Evolutionary conservation across 2,888 invertebrate genomes (phyloP), one percentile per base, ranked within the genome.

Genomic region (Nomada ruficornis): DNA sequence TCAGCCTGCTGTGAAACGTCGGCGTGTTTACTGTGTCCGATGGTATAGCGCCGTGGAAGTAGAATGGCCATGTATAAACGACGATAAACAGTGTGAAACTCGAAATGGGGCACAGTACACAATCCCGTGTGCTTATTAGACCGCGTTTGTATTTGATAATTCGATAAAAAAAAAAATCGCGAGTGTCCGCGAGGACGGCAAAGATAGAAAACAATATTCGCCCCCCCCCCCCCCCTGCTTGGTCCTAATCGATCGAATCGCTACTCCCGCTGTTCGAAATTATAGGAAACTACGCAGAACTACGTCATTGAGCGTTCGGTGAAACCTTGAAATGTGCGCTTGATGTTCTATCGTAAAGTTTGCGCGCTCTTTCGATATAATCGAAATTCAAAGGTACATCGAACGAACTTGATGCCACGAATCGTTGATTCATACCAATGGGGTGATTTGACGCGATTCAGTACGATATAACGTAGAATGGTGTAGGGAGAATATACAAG

Each of bases 231-330:
- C 26, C 26, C 26, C 2, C 11, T 71, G 64, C 11, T 50, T 52
- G 47, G 29, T 50, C 36, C 70, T 64, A 75, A 85, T 87, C 86
- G 80, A 86, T 85, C 72, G 83, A 85, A 87, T 81, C 85, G 72
- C 83, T 80, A 72, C 76, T 80, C 73, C 80, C 71, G 83, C 57
- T 71, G 23, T 65, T 80, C 50, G 26, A 80, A 80, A 63, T 83
- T 65, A 54, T 62, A 79, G 71, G 80, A 81, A 88, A 89, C 88
- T 90, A 90, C 84, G 88, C 87, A 89, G 80, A 89, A 88, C 82
- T 90, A 86, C 89, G 87, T 90, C 88, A 85, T 86, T 77, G 74
- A 83, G 81, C 85, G 74, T 59, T 85, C 72, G 20, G 70, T 10
- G 42, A 44, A 83, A 80, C 82, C 65, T 85, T 85, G 80, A 88